Conservation (phyloP, 2,113 vertebrate genomes). For the Echinops telfairi region DNA sequence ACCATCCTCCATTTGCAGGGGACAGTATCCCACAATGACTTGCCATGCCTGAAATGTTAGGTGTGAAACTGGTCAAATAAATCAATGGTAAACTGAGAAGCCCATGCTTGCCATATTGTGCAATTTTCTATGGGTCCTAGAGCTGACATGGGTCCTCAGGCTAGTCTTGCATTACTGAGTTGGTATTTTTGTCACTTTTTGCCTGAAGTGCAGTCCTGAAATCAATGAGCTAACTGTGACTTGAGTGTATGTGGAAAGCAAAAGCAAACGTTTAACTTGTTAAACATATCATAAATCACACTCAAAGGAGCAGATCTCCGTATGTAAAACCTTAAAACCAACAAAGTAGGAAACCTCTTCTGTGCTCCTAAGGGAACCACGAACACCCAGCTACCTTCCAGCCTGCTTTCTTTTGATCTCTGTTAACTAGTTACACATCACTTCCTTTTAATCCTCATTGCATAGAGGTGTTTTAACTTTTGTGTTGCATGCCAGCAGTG, state of each 20-base stretch:
- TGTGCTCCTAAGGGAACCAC: background rate
- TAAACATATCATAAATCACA: background rate
- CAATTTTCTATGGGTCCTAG: background rate
- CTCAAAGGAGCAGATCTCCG: background rate
- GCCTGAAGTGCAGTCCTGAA: constrained; percentile 1
- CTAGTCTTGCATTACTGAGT: background rate
- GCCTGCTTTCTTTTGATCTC: no score
- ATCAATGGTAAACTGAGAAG: background rate
- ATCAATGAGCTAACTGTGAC: constrained; percentile 27
- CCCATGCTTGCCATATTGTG: background rate
- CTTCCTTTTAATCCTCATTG: background rate
- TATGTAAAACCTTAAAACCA: background rate
- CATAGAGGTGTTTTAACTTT: constrained; percentile 20
- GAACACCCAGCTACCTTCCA: background rate
- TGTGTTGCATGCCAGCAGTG: background rate
- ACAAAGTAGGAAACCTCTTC: background rate
- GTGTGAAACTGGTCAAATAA: background rate
- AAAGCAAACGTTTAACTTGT: background rate
- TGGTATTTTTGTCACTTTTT: background rate
- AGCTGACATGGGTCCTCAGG: background rate
- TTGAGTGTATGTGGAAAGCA: background rate
- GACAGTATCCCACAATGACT: background rate
- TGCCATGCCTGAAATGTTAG: background rate
- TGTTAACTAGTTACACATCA: no score
- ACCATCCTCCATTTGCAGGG: background rate